Conservation (phyloP, 2,888 invertebrate species). For the Conops quadrifasciatus region DNA sequence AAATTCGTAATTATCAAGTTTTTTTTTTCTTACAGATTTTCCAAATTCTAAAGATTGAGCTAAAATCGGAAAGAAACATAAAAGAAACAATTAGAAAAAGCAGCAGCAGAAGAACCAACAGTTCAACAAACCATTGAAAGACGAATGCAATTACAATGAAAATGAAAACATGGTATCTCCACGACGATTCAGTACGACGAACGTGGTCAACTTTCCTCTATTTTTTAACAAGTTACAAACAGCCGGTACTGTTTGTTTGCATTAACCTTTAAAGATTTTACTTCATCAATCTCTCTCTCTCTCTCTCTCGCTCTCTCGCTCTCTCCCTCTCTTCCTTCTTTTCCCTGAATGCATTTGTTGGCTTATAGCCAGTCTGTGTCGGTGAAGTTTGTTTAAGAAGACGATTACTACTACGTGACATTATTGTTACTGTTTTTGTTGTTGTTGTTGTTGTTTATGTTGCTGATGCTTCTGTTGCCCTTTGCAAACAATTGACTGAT, state of each 20-base stretch:
- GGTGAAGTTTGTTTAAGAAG: slow-evolving; percentile 22
- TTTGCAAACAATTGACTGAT: neutral
- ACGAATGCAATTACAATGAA: neutral
- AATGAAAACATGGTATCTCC: neutral
- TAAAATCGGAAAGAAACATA: too few relatives aligned
- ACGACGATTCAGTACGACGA: neutral
- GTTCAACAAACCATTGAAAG: neutral
- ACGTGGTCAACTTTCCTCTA: slow-evolving; percentile 28
- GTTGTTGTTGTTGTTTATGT: neutral
- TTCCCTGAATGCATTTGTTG: too few relatives aligned
- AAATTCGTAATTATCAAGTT: too few relatives aligned
- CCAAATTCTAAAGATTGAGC: too few relatives aligned
- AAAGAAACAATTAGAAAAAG: neutral
- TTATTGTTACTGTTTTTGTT: neutral
- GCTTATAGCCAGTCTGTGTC: neutral
- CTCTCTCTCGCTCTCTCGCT: neutral
- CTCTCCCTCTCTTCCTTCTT: neutral
- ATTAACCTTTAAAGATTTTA: neutral
- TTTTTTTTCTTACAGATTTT: too few relatives aligned
- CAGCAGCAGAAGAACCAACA: neutral
- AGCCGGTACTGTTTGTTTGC: neutral
- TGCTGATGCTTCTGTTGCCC: neutral
- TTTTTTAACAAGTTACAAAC: slow-evolving; percentile 22
- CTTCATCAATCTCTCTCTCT: neutral
- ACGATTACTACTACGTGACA: slow-evolving; percentile 31